A percentile compares a stretch with the other conserved stretches of the same genome.
phyloP scores from a whole-genome alignment of 2,113 vertebrate genomes.

The Columbina picui region DNA sequence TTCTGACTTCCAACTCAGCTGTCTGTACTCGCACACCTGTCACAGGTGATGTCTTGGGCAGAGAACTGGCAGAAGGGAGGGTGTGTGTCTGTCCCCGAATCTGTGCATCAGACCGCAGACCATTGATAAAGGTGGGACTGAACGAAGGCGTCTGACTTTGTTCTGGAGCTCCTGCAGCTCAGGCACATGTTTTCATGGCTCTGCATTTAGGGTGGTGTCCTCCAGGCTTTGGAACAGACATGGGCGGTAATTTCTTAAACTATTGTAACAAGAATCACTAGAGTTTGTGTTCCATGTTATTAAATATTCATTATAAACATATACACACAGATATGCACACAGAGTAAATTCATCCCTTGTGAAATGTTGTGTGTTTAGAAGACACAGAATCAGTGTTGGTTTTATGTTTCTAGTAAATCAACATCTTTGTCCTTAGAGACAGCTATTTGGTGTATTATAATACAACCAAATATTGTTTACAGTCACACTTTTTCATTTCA shows the following conservation, averaged over 20 bases:
- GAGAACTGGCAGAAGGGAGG: neutral
- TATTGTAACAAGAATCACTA: neutral
- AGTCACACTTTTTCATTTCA: neutral
- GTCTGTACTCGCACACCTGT: neutral
- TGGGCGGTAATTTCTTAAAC: neutral
- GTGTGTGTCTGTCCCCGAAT: neutral
- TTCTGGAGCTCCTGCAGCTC: neutral
- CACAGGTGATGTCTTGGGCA: neutral
- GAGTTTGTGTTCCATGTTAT: neutral
- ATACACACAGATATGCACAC: neutral
- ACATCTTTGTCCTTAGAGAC: neutral
- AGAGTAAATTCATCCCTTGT: neutral
- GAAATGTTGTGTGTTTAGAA: neutral
- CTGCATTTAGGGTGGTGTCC: neutral
- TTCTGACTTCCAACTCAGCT: neutral
- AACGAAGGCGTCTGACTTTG: neutral
- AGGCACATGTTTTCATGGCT: fast-evolving
- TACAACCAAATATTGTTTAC: neutral
- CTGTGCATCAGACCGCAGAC: neutral
- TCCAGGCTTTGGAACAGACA: neutral
- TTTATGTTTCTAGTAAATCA: neutral
- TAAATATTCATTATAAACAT: slow-evolving; percentile 10
- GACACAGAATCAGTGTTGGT: neutral
- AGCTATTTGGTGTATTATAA: neutral
- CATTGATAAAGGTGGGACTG: neutral